Evolutionary conservation across 2,113 vertebrate genomes (phyloP).

Genomic region (Trinectes maculatus): DNA sequence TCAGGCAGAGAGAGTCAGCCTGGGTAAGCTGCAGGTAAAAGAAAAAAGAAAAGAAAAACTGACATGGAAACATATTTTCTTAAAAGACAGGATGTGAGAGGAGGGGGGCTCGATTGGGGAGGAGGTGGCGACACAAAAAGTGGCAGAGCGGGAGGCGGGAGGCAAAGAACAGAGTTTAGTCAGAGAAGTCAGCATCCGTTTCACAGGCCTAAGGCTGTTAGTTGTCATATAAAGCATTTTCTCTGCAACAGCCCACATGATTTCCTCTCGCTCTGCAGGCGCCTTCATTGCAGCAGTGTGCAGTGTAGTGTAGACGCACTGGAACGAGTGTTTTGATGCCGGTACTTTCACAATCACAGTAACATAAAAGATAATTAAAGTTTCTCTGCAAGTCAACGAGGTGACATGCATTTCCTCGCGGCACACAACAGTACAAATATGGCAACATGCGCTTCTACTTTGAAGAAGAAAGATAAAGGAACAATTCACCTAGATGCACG

Average conservation of each 20-base stretch:
- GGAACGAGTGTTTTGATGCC: background rate
- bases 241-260: constrained; percentile 25
- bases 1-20: constrained; percentile 43
- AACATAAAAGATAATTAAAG: constrained; percentile 41
- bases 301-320: constrained; percentile 8
- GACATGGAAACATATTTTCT: constrained; percentile 63
- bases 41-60: too few relatives aligned
- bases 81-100: constrained; percentile 2
- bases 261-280: constrained; percentile 38
- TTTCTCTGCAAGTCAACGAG: constrained; percentile 5
- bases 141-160: background rate
- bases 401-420: constrained; percentile 12
- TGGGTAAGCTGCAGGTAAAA: constrained; percentile 57
- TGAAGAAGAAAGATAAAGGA: constrained; percentile 9
- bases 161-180: constrained; percentile 46
- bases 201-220: constrained; percentile 52
- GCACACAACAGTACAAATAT: constrained; percentile 29
- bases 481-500: background rate
- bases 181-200: constrained; percentile 53
- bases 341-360: constrained; percentile 1
- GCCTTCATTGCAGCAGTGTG: constrained; percentile 14
- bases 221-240: constrained; percentile 64
- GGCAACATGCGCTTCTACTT: background rate
- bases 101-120: background rate
- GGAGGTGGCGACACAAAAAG: background rate